Conservation (phyloP, 2,888 invertebrate species). For the Agrenia bidenticulata region DNA sequence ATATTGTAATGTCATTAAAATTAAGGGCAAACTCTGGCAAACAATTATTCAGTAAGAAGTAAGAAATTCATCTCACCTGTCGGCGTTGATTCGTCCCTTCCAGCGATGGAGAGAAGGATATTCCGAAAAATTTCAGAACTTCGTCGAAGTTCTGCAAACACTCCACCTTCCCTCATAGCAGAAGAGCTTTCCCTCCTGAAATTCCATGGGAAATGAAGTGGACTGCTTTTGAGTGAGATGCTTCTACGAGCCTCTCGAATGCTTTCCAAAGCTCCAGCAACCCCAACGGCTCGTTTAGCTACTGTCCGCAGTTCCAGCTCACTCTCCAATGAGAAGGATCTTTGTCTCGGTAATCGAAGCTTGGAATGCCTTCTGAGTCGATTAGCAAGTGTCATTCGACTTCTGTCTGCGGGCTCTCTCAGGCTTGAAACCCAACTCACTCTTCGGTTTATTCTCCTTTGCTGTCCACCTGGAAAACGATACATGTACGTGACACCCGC, state of each 20-base stretch:
- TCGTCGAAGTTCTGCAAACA: conserved; percentile 56
- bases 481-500: background rate
- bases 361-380: conserved; percentile 48
- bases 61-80: conserved; percentile 43
- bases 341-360: conserved; percentile 53
- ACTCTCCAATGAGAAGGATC: conserved; percentile 56
- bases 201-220: conserved; percentile 54
- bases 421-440: conserved; percentile 54
- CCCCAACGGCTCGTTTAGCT: conserved; percentile 52
- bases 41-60: too few relatives aligned
- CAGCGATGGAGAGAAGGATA: conserved; percentile 57
- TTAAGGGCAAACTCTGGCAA: too few relatives aligned
- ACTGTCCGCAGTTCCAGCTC: conserved; percentile 54
- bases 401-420: conserved; percentile 51
- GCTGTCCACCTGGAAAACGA: conserved; percentile 37
- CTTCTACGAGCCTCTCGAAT: conserved; percentile 55
- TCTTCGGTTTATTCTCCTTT: conserved; percentile 53
- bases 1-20: too few relatives aligned
- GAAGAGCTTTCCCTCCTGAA: conserved; percentile 51
- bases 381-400: conserved; percentile 48
- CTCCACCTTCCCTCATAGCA: conserved; percentile 55
- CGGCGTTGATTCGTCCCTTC: conserved; percentile 54
- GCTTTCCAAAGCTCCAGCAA: conserved; percentile 52
- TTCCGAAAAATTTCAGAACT: conserved; percentile 57
- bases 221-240: conserved; percentile 56